phyloP scores from a whole-genome alignment of 2,888 invertebrate genomes.

The Apeira syringaria region DNA sequence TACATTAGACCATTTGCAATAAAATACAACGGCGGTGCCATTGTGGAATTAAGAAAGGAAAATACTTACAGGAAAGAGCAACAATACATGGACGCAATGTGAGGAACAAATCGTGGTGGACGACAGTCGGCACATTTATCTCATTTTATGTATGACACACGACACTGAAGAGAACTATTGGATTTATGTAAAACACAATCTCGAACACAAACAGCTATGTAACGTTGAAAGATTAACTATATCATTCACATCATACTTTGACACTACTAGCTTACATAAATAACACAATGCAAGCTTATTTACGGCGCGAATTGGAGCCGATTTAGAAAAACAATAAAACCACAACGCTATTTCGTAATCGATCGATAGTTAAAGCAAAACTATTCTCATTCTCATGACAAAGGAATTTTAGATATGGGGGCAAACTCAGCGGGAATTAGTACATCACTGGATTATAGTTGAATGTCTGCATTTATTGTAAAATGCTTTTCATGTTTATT shows the following conservation, averaged over 20 bases:
- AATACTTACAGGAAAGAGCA: slow-evolving; percentile 80
- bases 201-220: slow-evolving; percentile 40
- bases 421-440: slow-evolving; percentile 28
- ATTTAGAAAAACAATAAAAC: slow-evolving; percentile 41
- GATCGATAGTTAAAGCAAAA: slow-evolving; percentile 75
- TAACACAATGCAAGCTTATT: slow-evolving; percentile 29
- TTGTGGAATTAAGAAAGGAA: neutral
- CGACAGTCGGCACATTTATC: slow-evolving; percentile 46
- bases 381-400: slow-evolving; percentile 72
- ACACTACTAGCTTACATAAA: slow-evolving; percentile 40
- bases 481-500: slow-evolving; percentile 46
- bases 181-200: slow-evolving; percentile 45
- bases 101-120: slow-evolving; percentile 43
- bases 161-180: slow-evolving; percentile 4
- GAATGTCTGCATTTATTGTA: slow-evolving; percentile 30
- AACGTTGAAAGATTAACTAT: no score
- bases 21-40: no score
- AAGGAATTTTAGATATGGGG: slow-evolving; percentile 59
- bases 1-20: no score
- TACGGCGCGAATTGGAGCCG: slow-evolving; percentile 27
- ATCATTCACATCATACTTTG: slow-evolving; percentile 48
- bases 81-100: slow-evolving; percentile 81
- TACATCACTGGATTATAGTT: slow-evolving; percentile 39
- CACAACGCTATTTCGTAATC: slow-evolving; percentile 77
- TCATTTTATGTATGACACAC: slow-evolving; percentile 44